Evolutionary conservation across 2,113 vertebrate genomes (phyloP), one percentile per base, ranked within the genome.

Genomic region (Ptilonorhynchus violaceus): DNA sequence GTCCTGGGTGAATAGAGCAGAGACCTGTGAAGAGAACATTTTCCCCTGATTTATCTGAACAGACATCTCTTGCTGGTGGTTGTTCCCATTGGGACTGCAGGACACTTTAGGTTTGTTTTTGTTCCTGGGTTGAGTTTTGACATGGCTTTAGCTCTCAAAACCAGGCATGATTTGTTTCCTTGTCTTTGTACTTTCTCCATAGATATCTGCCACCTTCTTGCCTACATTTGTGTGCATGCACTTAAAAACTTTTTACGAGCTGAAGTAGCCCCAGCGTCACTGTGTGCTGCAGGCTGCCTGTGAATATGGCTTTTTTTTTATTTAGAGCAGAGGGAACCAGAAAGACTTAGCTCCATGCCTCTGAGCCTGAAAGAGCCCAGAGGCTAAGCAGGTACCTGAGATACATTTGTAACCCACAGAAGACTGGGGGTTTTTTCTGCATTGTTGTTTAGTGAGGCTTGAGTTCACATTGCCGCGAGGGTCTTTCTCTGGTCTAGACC

Each of bases 401-500:
- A 70, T 67, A 69, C 6, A 42, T 21, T 52, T 78, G 69, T 81
- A 91, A 63, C 35, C 46, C 60, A 64, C 56, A 74, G 56, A 87
- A 89, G 30, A 77, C 0, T 42, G 24, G 39, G 10, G 3, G 1
- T 27, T 78, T 88, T 62, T 68, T 27, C 68, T 87, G 69, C 9
- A 8, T 55, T 64, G 23, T 60, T 92, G 30, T 88, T 88, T 53
- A 75, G 60, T 5, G 73, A 88, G 63, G 85, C 77, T 94, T 55
- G n/a, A 64, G 49, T 82, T 88, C 93, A 91, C n/a, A 16, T 74
- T 87, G 69, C 92, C 6, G 4, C 10, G 21, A 90, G 83, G 76
- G 83, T 94, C 91, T 75, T 84, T 93, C 79, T 80, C 64, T 81
- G 88, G 83, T 72, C 58, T 91, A 89, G 80, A 81, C 66, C 73